phyloP scores from a whole-genome alignment of 2,888 invertebrate species.

The Acronicta alni region DNA sequence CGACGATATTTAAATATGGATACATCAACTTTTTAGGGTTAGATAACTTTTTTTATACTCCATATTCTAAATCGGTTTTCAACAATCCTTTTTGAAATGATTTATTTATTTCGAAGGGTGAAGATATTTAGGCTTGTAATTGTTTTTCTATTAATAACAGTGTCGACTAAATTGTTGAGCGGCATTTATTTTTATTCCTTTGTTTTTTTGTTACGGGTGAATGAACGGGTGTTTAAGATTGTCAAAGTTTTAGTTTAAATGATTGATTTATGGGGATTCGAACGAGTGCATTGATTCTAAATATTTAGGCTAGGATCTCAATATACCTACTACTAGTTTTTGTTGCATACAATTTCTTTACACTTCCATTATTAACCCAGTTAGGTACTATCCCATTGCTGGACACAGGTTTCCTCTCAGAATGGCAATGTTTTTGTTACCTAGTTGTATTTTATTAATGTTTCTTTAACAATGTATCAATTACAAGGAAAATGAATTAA shows the following conservation, averaged over 20 bases:
- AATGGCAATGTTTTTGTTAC: too few species aligned
- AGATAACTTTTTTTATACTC: conserved; percentile 77
- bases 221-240: conserved; percentile 32
- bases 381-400: too few species aligned
- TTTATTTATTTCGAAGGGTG: conserved; percentile 66
- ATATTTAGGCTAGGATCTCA: too few species aligned
- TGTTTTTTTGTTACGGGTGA: conserved; percentile 35
- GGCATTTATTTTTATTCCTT: conserved; percentile 26
- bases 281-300: too few species aligned
- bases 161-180: conserved; percentile 32
- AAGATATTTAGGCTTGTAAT: conserved; percentile 40
- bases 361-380: too few species aligned
- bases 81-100: conserved; percentile 73
- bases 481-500: too few species aligned
- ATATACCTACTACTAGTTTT: too few species aligned
- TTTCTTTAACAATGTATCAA: too few species aligned
- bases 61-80: conserved; percentile 80
- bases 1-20: conserved; percentile 80
- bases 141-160: conserved; percentile 52
- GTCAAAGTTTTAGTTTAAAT: conserved; percentile 5
- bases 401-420: too few species aligned
- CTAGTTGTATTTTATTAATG: too few species aligned
- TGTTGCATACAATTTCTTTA: too few species aligned
- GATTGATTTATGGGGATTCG: conserved; percentile 17
- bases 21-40: conserved; percentile 73